Conservation (phyloP, 2,888 invertebrate genomes). For the Tiphia femorata region DNA sequence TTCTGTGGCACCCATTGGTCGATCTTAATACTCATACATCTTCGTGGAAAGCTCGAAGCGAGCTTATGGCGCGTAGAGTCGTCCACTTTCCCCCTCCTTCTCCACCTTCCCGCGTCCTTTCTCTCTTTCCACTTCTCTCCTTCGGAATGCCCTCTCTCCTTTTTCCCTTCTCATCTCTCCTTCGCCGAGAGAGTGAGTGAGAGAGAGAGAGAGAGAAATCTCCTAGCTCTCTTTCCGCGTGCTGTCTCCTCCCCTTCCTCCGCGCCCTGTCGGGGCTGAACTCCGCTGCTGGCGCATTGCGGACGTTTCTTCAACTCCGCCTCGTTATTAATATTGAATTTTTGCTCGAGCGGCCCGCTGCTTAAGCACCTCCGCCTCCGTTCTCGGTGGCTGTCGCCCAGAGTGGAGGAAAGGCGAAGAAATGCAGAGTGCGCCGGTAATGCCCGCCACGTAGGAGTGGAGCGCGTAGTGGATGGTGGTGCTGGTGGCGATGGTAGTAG, state of each 20-base stretch:
- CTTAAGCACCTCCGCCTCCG: not conserved
- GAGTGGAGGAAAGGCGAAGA: not conserved
- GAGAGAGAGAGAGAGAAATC: too few relatives aligned
- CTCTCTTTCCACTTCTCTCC: conserved; percentile 30
- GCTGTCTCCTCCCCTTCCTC: too few relatives aligned
- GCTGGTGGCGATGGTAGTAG: too few relatives aligned
- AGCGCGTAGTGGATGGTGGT: too few relatives aligned
- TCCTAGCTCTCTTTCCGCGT: too few relatives aligned
- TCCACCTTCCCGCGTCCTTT: not conserved
- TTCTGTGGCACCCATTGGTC: conserved; percentile 48
- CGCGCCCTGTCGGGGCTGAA: not conserved
- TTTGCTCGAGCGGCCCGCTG: conserved; percentile 69
- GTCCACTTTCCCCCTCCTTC: conserved; percentile 17
- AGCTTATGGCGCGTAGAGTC: conserved; percentile 31
- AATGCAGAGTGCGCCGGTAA: not conserved
- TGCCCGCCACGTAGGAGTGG: conserved; percentile 32
- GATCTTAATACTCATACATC: conserved; percentile 38
- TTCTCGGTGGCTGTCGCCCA: not conserved
- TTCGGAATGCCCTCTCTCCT: conserved; percentile 21
- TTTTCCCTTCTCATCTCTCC: too few relatives aligned
- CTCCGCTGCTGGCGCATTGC: conserved; percentile 67
- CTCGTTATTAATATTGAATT: conserved; percentile 86
- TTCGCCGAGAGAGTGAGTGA: too few relatives aligned
- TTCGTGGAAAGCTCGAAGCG: conserved; percentile 8
- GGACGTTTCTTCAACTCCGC: conserved; percentile 74